These are phyloP conservation scores for Drosophila flavopinicola DNA, from an alignment of 2,888 invertebrate genomes.

Conservation along the genomic window DNA sequence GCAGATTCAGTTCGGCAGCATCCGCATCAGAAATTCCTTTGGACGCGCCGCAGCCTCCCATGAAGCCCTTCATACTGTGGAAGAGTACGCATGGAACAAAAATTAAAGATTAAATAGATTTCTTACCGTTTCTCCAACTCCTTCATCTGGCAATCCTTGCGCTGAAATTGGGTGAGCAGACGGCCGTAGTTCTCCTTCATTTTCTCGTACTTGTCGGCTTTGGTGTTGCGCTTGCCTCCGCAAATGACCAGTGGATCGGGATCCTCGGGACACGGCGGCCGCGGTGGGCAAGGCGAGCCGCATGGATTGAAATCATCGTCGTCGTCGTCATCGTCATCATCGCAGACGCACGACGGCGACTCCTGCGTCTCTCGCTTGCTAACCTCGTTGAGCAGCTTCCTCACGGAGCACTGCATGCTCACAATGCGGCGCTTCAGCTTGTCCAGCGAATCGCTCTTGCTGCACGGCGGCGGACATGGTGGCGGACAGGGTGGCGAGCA, in stretches of 20 bases:
- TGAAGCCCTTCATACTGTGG: slow-evolving; percentile 71
- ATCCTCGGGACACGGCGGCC: slow-evolving; percentile 56
- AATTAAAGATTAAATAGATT: neutral
- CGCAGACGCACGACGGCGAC: slow-evolving; percentile 2
- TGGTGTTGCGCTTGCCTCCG: slow-evolving; percentile 68
- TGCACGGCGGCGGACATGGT: slow-evolving; percentile 16
- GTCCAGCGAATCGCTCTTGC: slow-evolving; percentile 60
- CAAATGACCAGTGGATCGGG: slow-evolving; percentile 69
- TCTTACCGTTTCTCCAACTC: slow-evolving; percentile 75
- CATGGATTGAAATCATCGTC: slow-evolving; percentile 3
- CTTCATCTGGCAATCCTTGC: slow-evolving; percentile 81
- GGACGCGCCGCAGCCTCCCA: slow-evolving; percentile 50
- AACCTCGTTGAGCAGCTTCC: slow-evolving; percentile 67
- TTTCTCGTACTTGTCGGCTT: slow-evolving; percentile 74
- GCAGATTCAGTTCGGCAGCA: slow-evolving; percentile 73
- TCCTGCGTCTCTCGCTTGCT: slow-evolving; percentile 55
- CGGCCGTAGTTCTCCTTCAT: slow-evolving; percentile 82
- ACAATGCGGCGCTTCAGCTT: slow-evolving; percentile 70
- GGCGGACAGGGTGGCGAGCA: slow-evolving; percentile 20
- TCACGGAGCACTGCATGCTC: slow-evolving; percentile 74
- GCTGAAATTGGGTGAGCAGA: slow-evolving; percentile 76
- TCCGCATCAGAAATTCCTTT: slow-evolving; percentile 63
- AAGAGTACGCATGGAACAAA: too few species aligned
- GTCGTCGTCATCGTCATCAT: slow-evolving; percentile 33
- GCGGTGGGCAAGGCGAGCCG: neutral